Base-by-base conservation (phyloP, 2,888 invertebrate species). In the Taenaris catops region DNA sequence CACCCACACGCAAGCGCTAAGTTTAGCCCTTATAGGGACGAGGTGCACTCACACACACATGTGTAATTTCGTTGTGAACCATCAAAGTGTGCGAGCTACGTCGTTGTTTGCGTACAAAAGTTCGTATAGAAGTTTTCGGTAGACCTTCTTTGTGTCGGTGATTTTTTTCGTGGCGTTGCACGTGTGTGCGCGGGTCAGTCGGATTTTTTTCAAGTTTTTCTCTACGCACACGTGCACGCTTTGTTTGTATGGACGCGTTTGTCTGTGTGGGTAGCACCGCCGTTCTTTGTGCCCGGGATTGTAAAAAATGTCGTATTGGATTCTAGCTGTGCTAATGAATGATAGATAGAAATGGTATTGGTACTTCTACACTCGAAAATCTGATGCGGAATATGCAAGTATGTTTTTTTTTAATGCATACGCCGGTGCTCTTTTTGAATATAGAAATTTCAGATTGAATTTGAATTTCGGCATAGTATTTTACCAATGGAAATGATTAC, bases 221-320 rank as follows among this genome's bases (percentile, higher is more conserved):
- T 63, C 53, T 44, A 70, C 75, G 45, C 72, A 72, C 69, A 69
- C 76, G 42, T 18, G 10, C 8, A 48, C 17, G 34, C 33, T 38
- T 46, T 70, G 67, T 69, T 60, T 66, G 71, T 69, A 70, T 54
- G 63, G 53, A 2, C 46, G 50, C 56, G 57, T 58, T 51, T 54
- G 63, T 36, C 44, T 58, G 69, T 71, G 75, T 70, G 70, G 56
- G 65, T 63, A 63, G 72, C 64, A 62, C 70, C 72, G 72, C 65
- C 71, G 81, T 66, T 76, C 86, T 86, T 84, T 84, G 84, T 86
- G 80, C 83, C 69, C 55, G 64, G 76, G 75, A 75, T 80, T 80
- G 80, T 80, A 83, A 83, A 86, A 86, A 86, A 83, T 83, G 83
- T 84, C 86, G 81, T 86, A 84, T 86, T 84, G 81, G 84, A 83